Conservation (phyloP, 2,113 vertebrate species). For the Carlito syrichta region DNA sequence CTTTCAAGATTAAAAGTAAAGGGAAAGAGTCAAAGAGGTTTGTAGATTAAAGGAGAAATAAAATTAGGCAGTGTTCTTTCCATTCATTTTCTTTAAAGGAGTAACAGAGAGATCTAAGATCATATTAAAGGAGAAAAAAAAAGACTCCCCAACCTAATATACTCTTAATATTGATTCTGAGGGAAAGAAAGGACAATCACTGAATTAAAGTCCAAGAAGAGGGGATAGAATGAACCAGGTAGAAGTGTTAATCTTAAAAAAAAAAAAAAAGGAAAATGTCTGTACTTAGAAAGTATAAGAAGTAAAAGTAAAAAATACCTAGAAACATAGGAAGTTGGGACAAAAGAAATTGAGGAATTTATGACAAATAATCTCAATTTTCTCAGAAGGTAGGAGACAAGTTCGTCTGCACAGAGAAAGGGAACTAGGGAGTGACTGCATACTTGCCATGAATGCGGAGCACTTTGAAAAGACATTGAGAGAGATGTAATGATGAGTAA, state of each 20-base stretch:
- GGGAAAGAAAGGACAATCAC: background rate
- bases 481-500: background rate
- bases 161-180: background rate
- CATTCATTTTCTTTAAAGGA: background rate
- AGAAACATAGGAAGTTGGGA: background rate
- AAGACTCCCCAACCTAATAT: no score
- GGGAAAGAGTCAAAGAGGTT: background rate
- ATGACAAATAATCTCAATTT: background rate
- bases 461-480: background rate
- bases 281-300: background rate
- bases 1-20: conserved; percentile 1
- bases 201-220: background rate
- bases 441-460: background rate
- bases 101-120: conserved; percentile 4
- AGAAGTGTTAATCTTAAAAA: background rate
- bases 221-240: background rate
- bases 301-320: background rate
- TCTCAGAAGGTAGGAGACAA: background rate
- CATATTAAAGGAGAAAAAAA: background rate
- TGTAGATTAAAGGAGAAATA: conserved; percentile 2
- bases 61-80: background rate
- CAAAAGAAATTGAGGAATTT: background rate
- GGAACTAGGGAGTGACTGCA: background rate
- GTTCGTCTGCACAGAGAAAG: background rate
- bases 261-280: background rate